These are phyloP conservation scores for Microcaecilia unicolor DNA, from an alignment of 2,797 vertebrate species.

Conservation along the genomic window DNA sequence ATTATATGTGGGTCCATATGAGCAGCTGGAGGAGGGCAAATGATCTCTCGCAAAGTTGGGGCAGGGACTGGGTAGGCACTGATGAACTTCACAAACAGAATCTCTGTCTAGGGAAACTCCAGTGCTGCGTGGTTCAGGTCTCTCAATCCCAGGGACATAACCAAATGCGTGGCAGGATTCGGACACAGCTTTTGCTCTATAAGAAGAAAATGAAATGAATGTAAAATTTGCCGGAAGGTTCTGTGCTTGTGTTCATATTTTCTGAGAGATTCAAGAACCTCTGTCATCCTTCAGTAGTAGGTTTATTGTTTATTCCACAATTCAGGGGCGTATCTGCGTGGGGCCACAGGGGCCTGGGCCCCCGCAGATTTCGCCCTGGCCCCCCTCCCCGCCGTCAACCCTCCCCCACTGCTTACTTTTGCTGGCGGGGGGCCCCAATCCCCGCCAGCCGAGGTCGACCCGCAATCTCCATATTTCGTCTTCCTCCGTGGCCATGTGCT, in stretches of 20 bases:
- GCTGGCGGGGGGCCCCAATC: too few relatives aligned
- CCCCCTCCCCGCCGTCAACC: too few relatives aligned
- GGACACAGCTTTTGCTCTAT: constrained; percentile 27
- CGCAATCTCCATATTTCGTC: too few relatives aligned
- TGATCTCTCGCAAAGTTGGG: constrained; percentile 17
- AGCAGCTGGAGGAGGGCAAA: constrained; percentile 40
- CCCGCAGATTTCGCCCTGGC: too few relatives aligned
- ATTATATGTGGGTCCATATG: constrained; percentile 15
- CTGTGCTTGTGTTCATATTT: accelerated
- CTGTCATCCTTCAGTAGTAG: too few relatives aligned
- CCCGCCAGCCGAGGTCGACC: too few relatives aligned
- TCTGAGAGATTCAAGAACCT: too few relatives aligned
- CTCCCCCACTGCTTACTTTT: too few relatives aligned
- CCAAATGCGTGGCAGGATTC: constrained; percentile 38
- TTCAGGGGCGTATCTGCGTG: too few relatives aligned
- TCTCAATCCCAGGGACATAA: constrained; percentile 27
- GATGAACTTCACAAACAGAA: constrained; percentile 54
- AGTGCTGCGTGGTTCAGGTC: constrained; percentile 38
- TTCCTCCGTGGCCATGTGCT: too few relatives aligned
- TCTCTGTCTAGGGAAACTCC: constrained; percentile 39
- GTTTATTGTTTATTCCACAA: too few relatives aligned
- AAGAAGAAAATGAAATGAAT: neutral
- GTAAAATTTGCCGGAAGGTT: neutral
- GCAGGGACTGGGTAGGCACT: constrained; percentile 45
- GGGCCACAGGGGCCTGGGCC: too few relatives aligned